A percentile compares a stretch with the other conserved stretches of the same genome.
phyloP scores from a whole-genome alignment of 2,888 invertebrate species.

The Apocheima hispidaria region DNA sequence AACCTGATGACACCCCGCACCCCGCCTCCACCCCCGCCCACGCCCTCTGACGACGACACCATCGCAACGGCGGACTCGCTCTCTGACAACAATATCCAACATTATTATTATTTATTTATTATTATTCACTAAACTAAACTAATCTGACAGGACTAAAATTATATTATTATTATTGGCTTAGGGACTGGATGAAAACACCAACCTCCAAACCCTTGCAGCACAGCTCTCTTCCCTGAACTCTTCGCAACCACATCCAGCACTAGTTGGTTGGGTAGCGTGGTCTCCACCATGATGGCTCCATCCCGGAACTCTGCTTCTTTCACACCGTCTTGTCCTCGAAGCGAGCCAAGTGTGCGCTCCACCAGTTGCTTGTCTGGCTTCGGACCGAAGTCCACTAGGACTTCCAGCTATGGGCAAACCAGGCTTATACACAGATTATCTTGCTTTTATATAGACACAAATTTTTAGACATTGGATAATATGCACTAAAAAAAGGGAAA shows the following conservation, averaged over 20 bases:
- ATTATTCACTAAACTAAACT: no score
- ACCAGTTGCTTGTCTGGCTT: conserved; percentile 57
- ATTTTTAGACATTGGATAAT: no score
- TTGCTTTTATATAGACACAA: no score
- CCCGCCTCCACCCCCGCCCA: conserved; percentile 70
- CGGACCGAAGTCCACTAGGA: conserved; percentile 69
- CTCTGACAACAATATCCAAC: conserved; percentile 51
- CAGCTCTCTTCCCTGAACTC: conserved; percentile 89
- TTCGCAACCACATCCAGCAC: conserved; percentile 80
- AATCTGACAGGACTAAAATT: no score
- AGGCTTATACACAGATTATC: no score
- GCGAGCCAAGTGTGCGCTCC: conserved; percentile 59
- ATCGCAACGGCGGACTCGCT: conserved; percentile 90
- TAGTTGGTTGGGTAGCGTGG: conserved; percentile 85
- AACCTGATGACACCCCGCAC: conserved; percentile 91
- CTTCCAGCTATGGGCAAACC: no score
- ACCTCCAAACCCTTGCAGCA: conserved; percentile 93
- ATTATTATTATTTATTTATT: no score
- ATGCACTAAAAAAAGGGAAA: no score
- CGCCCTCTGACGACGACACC: conserved; percentile 78
- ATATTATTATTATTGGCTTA: no score
- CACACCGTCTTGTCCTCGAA: conserved; percentile 58
- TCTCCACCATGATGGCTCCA: conserved; percentile 90
- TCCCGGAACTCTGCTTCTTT: conserved; percentile 82
- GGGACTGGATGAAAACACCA: background rate